A percentile compares a stretch with the other conserved stretches of the same genome.
Conservation (phyloP, 1,140 invertebrate species). For the Eumeta japonica region DNA sequence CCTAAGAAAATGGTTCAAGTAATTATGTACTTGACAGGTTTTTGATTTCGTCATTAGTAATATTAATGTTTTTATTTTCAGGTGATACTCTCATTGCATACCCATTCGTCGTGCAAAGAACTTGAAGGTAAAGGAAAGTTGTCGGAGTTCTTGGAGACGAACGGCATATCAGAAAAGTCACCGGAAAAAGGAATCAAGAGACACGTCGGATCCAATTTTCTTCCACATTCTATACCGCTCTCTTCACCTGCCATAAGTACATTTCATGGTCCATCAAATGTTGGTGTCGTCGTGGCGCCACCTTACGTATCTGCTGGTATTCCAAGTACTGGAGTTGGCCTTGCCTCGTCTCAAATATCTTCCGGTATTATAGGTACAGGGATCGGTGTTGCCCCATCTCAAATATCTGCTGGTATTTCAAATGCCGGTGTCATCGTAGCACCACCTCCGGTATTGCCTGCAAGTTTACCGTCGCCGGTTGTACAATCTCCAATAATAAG, state of each 20-base stretch:
- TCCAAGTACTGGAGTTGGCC: conserved; percentile 1
- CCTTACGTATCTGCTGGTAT: no score
- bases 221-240: background rate
- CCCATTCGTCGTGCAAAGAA: conserved; percentile 29
- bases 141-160: conserved; percentile 31
- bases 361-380: conserved; percentile 10
- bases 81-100: conserved; percentile 36
- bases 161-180: conserved; percentile 34
- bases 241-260: background rate
- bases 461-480: conserved; percentile 27
- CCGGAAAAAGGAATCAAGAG: conserved; percentile 29
- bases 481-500: conserved; percentile 19
- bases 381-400: conserved; percentile 10
- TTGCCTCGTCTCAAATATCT: conserved; percentile 9
- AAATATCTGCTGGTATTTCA: conserved; percentile 17
- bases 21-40: no score
- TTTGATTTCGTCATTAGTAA: no score
- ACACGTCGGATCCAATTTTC: conserved; percentile 24
- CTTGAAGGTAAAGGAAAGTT: conserved; percentile 32
- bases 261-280: background rate
- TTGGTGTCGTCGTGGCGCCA: no score
- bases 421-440: conserved; percentile 31
- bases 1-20: no score
- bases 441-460: conserved; percentile 31
- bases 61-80: conserved; percentile 19